These are phyloP conservation scores for Pangasius mekongensis DNA, from an alignment of 2,797 vertebrate genomes.

Conservation along the genomic window DNA sequence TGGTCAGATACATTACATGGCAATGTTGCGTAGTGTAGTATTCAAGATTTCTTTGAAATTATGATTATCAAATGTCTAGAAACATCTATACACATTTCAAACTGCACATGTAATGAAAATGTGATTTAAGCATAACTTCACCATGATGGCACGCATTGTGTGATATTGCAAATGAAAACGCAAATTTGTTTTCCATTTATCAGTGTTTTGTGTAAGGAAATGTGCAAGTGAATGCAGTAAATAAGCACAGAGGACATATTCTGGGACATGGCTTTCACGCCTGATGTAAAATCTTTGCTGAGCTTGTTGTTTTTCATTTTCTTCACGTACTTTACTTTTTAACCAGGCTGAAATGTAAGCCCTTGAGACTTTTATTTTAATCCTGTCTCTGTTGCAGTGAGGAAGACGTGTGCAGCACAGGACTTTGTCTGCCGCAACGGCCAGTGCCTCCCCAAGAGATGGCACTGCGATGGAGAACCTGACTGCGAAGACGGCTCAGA, in stretches of 20 bases:
- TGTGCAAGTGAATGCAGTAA: neutral
- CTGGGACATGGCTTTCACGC: slow-evolving; percentile 12
- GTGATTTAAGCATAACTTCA: neutral
- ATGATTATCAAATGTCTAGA: neutral
- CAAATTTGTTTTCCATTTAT: neutral
- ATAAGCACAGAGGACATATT: slow-evolving; percentile 9
- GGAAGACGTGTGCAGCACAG: slow-evolving; percentile 85
- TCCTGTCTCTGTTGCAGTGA: slow-evolving; percentile 74
- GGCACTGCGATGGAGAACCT: slow-evolving; percentile 95
- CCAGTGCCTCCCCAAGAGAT: slow-evolving; percentile 92
- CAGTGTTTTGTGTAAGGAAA: neutral
- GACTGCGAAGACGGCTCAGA: slow-evolving; percentile 97
- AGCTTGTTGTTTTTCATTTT: slow-evolving; percentile 7
- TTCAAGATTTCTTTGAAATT: neutral
- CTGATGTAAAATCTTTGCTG: neutral
- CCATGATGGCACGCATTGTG: neutral
- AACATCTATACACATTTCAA: neutral
- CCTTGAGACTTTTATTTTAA: neutral
- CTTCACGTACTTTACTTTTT: neutral
- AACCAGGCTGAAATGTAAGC: slow-evolving; percentile 1
- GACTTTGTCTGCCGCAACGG: slow-evolving; percentile 93
- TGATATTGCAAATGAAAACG: neutral
- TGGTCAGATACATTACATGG: neutral
- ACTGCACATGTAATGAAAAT: neutral
- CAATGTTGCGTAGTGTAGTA: neutral